These are phyloP conservation scores for Anoplolepis gracilipes DNA, from an alignment of 1,140 invertebrate genomes.

Conservation along the genomic window DNA sequence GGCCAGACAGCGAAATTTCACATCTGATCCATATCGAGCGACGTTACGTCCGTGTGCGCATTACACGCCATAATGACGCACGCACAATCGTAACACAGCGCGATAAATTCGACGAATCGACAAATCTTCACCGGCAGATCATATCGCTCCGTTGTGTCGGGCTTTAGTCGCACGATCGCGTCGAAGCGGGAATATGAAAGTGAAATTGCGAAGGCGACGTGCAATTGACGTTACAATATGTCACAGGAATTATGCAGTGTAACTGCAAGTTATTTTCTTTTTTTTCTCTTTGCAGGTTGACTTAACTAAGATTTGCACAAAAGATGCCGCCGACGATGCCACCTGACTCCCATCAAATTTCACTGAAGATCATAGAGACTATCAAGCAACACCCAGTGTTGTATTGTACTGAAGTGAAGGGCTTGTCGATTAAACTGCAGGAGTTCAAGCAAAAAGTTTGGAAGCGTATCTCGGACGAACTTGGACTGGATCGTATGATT, in stretches of 20 bases:
- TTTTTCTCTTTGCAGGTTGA: slow-evolving; percentile 23
- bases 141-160: slow-evolving; percentile 10
- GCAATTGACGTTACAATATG: neutral
- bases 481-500: slow-evolving; percentile 81
- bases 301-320: neutral
- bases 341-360: slow-evolving; percentile 81
- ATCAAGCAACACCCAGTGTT: slow-evolving; percentile 83
- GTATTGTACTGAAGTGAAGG: slow-evolving; percentile 82
- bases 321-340: slow-evolving; percentile 77
- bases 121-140: neutral
- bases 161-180: slow-evolving; percentile 10
- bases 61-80: neutral
- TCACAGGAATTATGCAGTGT: neutral
- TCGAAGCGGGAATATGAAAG: slow-evolving; percentile 28
- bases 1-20: too few relatives aligned
- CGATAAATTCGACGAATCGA: neutral
- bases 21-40: slow-evolving; percentile 47
- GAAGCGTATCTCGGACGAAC: slow-evolving; percentile 82
- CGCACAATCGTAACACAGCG: slow-evolving; percentile 27
- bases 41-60: slow-evolving; percentile 23
- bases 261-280: neutral
- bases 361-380: slow-evolving; percentile 82
- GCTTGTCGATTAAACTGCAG: slow-evolving; percentile 79
- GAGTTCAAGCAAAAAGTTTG: slow-evolving; percentile 84
- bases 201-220: neutral